Conservation (phyloP, 2,888 invertebrate species). For the Cerastis rubricosa region DNA sequence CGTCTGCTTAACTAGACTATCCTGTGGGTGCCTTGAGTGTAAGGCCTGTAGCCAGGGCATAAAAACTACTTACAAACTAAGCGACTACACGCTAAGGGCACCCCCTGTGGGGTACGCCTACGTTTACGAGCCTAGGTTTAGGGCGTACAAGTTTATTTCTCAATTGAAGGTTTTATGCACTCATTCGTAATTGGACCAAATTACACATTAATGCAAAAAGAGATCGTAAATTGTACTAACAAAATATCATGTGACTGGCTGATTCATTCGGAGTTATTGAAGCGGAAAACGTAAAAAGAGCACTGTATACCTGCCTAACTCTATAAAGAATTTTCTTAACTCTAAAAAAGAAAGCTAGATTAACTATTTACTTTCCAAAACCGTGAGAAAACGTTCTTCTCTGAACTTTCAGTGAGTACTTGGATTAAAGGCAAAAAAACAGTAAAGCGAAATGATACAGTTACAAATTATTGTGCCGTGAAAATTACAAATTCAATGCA, state of each 20-base stretch:
- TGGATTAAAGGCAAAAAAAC: constrained; percentile 77
- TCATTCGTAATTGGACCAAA: constrained; percentile 30
- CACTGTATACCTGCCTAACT: constrained; percentile 56
- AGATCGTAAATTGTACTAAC: constrained; percentile 28
- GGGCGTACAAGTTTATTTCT: constrained; percentile 33
- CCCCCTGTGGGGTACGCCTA: too few species aligned
- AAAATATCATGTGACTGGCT: constrained; percentile 43
- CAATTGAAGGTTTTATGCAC: constrained; percentile 37
- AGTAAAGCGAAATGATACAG: constrained; percentile 84
- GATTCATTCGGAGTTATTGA: constrained; percentile 55
- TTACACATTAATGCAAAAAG: constrained; percentile 47
- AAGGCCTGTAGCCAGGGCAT: too few species aligned
- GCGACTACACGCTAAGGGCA: too few species aligned
- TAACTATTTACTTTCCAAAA: constrained; percentile 82
- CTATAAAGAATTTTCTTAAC: constrained; percentile 72
- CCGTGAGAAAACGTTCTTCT: constrained; percentile 86
- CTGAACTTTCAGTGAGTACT: constrained; percentile 73
- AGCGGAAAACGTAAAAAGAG: constrained; percentile 66
- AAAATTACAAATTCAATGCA: constrained; percentile 89
- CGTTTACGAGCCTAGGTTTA: too few species aligned
- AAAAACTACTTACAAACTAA: too few species aligned
- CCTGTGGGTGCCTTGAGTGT: too few species aligned
- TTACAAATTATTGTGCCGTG: constrained; percentile 90
- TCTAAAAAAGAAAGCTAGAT: constrained; percentile 83
- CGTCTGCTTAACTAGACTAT: too few species aligned